Conservation (phyloP, 1,140 invertebrate species). For the Vollenhovia emeryi region DNA sequence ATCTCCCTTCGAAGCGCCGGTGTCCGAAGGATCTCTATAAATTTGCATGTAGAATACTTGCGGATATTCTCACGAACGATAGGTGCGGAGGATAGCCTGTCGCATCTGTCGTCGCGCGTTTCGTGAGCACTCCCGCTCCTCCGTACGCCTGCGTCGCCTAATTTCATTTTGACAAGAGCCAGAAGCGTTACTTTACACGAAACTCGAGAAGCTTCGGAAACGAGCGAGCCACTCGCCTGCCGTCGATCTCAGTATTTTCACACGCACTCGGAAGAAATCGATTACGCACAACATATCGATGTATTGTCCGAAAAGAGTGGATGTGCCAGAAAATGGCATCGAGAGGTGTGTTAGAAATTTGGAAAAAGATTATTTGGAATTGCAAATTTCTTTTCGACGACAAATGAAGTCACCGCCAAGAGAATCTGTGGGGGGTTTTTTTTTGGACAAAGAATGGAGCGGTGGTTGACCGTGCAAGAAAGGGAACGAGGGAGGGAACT, state of each 20-base stretch:
- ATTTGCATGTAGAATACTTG: conserved; percentile 86
- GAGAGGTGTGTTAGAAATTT: not conserved
- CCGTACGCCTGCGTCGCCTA: conserved; percentile 56
- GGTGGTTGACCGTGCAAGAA: conserved; percentile 25
- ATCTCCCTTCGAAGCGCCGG: conserved; percentile 77
- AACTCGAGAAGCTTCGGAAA: conserved; percentile 56
- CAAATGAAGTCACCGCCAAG: not conserved
- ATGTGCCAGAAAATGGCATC: not conserved
- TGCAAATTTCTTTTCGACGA: not conserved
- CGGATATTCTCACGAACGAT: conserved; percentile 77
- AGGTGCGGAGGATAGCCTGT: conserved; percentile 59
- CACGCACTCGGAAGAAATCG: not conserved
- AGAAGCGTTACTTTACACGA: conserved; percentile 57
- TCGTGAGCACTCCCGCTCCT: conserved; percentile 23
- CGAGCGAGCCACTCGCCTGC: not conserved
- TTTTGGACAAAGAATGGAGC: not conserved
- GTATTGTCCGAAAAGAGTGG: not conserved
- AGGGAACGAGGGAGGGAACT: conserved; percentile 17
- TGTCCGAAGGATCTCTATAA: conserved; percentile 86
- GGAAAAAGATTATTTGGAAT: not conserved
- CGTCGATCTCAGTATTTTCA: conserved; percentile 16
- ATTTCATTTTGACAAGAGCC: conserved; percentile 71
- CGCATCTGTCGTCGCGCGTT: conserved; percentile 70
- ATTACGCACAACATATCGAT: not conserved
- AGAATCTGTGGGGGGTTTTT: not conserved